Percentiles rank a stretch among this genome's conserved stretches.
Evolutionary conservation across 2,113 vertebrate genomes (phyloP).

Genomic region (Thunnus maccoyii): DNA sequence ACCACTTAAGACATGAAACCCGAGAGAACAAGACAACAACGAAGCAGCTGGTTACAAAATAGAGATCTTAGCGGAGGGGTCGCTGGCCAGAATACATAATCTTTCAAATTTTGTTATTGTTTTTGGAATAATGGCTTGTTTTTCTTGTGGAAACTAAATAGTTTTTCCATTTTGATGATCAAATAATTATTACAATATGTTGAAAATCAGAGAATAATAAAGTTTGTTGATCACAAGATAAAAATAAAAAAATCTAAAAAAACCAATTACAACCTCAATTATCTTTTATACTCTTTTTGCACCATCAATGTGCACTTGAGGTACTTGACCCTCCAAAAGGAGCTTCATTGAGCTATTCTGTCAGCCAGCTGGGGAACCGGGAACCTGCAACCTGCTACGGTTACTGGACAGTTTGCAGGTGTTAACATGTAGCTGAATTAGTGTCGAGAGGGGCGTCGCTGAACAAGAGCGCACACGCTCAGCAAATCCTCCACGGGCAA

Average conservation of each 20-base stretch:
- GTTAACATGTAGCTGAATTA: conserved; percentile 19
- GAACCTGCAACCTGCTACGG: neutral
- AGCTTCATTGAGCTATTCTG: conserved; percentile 8
- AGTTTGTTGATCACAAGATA: neutral
- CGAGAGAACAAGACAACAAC: neutral
- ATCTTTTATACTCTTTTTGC: neutral
- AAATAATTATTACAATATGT: no score
- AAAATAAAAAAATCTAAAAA: neutral
- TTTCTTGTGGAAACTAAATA: neutral
- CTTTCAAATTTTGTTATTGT: no score
- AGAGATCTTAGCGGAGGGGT: no score
- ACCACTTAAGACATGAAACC: neutral
- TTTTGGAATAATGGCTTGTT: neutral
- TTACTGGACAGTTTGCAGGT: conserved; percentile 7
- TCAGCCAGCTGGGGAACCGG: neutral
- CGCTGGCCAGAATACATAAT: no score
- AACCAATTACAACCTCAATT: no score
- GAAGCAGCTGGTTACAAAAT: neutral
- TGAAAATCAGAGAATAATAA: neutral
- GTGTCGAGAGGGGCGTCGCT: conserved; percentile 11
- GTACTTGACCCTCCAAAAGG: neutral
- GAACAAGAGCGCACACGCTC: conserved; percentile 31
- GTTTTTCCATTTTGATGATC: no score
- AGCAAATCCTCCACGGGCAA: conserved; percentile 12
- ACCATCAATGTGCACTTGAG: neutral